Base-by-base conservation (phyloP, 2,113 vertebrate species). In the Aleadryas rufinucha region DNA sequence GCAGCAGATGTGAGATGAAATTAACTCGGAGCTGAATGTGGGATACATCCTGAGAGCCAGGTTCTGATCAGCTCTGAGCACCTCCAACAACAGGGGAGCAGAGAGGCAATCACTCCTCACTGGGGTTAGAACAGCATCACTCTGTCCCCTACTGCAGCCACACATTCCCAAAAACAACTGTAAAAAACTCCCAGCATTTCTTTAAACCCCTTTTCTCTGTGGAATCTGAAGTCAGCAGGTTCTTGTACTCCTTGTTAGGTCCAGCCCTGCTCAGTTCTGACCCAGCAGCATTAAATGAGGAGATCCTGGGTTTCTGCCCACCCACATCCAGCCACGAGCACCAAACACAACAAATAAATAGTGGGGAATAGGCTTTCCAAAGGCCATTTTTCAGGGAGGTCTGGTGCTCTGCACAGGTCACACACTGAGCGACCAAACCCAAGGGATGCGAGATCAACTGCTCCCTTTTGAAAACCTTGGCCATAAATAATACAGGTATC, bases 401-500 rank as follows among this genome's bases (percentile, higher is more conserved):
- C 14, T 50, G 65, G 13, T 56, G 20, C 20, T 88, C 54, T 63
- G 37, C 75, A 53, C 50, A 42, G 93, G 93, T 95, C 95, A 91
- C n/a, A 20, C 2, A 0, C 7, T 39, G 83, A 82, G 69, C 28
- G 1, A 33, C 56, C 60, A 84, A 10, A 68, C 96, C 76, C 83
- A 78, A 71, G 90, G 88, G 90, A 96, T 19, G 49, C 80, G 49
- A 69, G 80, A 68, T 89, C 68, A 89, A 44, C 72, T 57, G 93
- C 47, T 94, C 72, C 84, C 79, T 82, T 66, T 71, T 63, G 92
- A 90, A 92, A 93, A 45, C 35, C 83, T 18, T 49, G 79, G 60
- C 76, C 56, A 75, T 96, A 88, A 96, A 95, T 96, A 93, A 95
- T 16, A 78, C 13, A 71, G 64, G 65, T 94, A 92, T 87, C 96